Conservation (phyloP, 1,140 invertebrate genomes). For the Elysia chlorotica region DNA sequence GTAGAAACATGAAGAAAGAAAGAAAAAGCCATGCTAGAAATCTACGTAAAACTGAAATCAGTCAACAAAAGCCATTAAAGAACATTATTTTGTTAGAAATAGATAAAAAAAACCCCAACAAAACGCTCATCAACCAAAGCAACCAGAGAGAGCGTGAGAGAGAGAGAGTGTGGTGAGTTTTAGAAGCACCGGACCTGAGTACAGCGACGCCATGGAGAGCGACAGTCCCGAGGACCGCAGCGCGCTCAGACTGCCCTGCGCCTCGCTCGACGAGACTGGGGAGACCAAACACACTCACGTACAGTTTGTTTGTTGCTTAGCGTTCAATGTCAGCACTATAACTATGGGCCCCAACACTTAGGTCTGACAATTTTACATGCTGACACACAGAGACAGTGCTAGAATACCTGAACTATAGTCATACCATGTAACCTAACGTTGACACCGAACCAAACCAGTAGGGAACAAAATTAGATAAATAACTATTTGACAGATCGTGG, state of each 20-base stretch:
- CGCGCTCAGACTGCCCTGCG: constrained; percentile 32
- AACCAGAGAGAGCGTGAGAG: neutral
- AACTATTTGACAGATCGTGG: too few species aligned
- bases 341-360: too few species aligned
- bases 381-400: too few species aligned
- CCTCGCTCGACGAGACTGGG: constrained; percentile 3
- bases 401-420: too few species aligned
- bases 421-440: too few species aligned
- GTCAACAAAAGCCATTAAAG: neutral
- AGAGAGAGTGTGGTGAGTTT: neutral
- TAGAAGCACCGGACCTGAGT: constrained; percentile 62
- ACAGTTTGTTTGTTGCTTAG: neutral
- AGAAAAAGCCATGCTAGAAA: neutral
- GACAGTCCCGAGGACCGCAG: constrained; percentile 64
- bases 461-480: too few species aligned
- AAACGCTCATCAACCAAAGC: neutral
- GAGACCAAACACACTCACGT: neutral
- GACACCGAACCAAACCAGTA: too few species aligned
- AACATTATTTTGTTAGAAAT: neutral
- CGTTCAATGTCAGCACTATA: too few species aligned
- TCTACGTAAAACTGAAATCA: neutral
- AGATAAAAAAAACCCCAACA: neutral
- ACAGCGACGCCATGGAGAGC: constrained; percentile 70
- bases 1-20: too few species aligned
- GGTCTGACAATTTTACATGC: too few species aligned